These are phyloP conservation scores for Aegypius monachus DNA, from an alignment of 2,113 vertebrate species.

Conservation along the genomic window DNA sequence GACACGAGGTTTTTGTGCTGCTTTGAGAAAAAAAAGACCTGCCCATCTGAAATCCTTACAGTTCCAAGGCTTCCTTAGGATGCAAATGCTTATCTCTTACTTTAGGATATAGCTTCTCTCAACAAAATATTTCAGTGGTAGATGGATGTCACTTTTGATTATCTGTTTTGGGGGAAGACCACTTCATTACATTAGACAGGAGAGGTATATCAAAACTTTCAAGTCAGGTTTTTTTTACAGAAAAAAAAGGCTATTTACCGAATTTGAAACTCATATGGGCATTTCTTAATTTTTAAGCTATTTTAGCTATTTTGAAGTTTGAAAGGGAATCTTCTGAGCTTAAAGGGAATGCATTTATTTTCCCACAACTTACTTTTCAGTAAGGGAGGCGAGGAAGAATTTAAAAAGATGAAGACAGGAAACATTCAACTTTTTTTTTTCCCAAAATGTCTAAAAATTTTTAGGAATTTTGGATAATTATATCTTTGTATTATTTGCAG, in stretches of 20 bases:
- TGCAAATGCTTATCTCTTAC: background rate
- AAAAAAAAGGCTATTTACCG: background rate
- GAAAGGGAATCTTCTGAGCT: background rate
- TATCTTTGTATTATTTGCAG: background rate
- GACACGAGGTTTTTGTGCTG: background rate
- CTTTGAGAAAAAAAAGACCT: background rate
- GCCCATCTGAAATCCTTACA: background rate
- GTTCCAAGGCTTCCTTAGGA: background rate
- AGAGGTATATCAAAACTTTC: background rate
- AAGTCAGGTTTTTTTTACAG: background rate
- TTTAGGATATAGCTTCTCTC: background rate
- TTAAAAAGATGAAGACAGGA: background rate
- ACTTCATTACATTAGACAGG: background rate
- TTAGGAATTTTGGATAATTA: background rate
- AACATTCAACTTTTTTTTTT: fast-evolving
- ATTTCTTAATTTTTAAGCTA: background rate
- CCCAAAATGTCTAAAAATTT: background rate
- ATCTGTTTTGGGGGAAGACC: background rate
- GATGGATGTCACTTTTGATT: background rate
- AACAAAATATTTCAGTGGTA: background rate
- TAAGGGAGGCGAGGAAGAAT: background rate
- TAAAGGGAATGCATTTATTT: background rate
- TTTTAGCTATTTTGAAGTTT: background rate
- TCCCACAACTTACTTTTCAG: background rate
- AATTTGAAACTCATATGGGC: background rate